phyloP scores from a whole-genome alignment of 1,140 invertebrate genomes.

The Habropoda laboriosa region DNA sequence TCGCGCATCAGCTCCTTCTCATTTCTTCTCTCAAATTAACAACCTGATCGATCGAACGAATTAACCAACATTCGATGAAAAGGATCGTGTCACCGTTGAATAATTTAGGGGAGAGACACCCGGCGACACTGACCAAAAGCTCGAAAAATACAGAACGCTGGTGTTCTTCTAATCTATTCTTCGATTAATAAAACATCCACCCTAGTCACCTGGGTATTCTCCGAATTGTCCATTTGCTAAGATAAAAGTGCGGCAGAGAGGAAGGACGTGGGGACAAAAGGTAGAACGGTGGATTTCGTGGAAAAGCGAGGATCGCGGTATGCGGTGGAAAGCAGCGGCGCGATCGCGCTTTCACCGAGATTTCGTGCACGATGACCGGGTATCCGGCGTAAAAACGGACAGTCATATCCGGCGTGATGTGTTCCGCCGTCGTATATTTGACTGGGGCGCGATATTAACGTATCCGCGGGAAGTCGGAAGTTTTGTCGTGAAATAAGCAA shows the following conservation, averaged over 20 bases:
- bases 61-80: no score
- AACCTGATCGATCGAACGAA: no score
- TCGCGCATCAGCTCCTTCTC: no score
- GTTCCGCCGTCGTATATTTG: conserved; percentile 3
- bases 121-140: no score
- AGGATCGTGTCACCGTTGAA: no score
- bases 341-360: conserved; percentile 33
- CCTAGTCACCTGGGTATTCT: neutral
- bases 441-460: conserved; percentile 39
- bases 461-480: conserved; percentile 16
- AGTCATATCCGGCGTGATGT: conserved; percentile 5
- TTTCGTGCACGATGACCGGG: conserved; percentile 22
- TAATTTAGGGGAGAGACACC: no score
- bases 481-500: conserved; percentile 52
- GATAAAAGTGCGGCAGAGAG: neutral
- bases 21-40: no score
- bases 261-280: neutral
- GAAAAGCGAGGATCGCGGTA: neutral
- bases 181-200: neutral
- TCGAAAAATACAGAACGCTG: no score
- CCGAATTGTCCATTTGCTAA: neutral
- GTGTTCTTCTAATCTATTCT: neutral
- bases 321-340: neutral
- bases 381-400: conserved; percentile 30
- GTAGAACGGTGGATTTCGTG: neutral